Conservation (phyloP, 2,888 invertebrate genomes). For the Athrips mouffetella region DNA sequence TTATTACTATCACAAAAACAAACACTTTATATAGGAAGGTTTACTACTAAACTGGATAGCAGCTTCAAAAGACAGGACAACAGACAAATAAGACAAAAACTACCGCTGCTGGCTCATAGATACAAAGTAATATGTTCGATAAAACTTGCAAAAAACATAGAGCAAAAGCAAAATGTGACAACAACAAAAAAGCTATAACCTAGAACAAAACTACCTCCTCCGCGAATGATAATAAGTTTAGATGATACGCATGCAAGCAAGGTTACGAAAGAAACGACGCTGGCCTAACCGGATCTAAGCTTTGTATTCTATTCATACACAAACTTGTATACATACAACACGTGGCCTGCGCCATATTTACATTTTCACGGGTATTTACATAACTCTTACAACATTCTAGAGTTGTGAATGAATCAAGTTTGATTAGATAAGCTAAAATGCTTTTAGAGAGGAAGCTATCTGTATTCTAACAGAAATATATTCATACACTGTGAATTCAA, state of each 20-base stretch:
- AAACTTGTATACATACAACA: neutral
- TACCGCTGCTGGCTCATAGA: too few species aligned
- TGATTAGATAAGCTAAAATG: slow-evolving; percentile 2
- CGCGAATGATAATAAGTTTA: slow-evolving; percentile 34
- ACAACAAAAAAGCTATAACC: neutral
- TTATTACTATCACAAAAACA: too few species aligned
- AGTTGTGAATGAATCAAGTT: neutral
- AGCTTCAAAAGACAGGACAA: too few species aligned
- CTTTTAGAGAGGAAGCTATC: too few species aligned
- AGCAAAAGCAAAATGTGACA: neutral
- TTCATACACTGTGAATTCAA: too few species aligned
- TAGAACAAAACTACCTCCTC: slow-evolving; percentile 25
- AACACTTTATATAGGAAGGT: too few species aligned
- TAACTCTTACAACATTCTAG: slow-evolving; percentile 5
- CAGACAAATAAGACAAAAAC: too few species aligned
- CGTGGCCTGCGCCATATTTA: too few species aligned
- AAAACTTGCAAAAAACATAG: neutral
- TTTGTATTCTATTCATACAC: slow-evolving; percentile 12
- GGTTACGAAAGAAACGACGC: slow-evolving; percentile 19
- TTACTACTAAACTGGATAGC: too few species aligned
- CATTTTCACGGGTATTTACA: neutral
- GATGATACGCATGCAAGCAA: slow-evolving; percentile 24
- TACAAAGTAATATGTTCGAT: too few species aligned
- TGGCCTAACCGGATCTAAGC: slow-evolving; percentile 13
- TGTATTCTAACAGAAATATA: too few species aligned